Evolutionary conservation across 2,797 vertebrate genomes (phyloP).

Genomic region (Brachyalestes nurse): DNA sequence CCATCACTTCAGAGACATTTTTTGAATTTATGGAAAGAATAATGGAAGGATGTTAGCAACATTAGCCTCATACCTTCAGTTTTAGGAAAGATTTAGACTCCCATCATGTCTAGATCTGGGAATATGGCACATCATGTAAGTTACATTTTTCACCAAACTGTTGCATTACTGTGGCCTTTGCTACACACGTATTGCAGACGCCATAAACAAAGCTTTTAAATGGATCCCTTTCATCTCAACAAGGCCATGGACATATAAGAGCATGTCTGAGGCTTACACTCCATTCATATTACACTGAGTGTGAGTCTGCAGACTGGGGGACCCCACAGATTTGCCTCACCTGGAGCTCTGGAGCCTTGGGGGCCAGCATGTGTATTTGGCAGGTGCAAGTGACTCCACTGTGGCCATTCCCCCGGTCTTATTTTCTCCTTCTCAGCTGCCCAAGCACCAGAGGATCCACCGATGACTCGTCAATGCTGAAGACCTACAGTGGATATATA

Average conservation of each 20-base stretch:
- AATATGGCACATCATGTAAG: too few species aligned
- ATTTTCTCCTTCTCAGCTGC: too few species aligned
- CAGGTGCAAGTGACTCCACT: not conserved
- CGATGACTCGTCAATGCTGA: not conserved
- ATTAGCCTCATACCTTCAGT: too few species aligned
- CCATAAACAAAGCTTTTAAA: not conserved
- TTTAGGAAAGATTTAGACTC: too few species aligned
- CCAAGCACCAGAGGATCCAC: not conserved
- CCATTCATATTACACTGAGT: not conserved
- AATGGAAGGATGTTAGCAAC: too few species aligned
- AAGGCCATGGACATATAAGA: not conserved
- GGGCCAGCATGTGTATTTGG: not conserved
- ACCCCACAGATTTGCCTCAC: conserved; percentile 2
- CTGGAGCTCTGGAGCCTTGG: conserved; percentile 8
- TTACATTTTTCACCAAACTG: too few species aligned
- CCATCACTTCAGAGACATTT: too few species aligned
- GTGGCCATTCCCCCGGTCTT: too few species aligned
- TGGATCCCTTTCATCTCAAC: not conserved
- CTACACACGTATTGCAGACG: too few species aligned
- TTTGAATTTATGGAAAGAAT: too few species aligned
- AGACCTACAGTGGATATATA: not conserved
- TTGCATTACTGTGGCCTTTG: too few species aligned
- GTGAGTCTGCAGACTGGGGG: not conserved
- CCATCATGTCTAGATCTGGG: too few species aligned
- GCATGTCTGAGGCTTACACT: not conserved